These are phyloP conservation scores for Thalassophryne amazonica DNA, from an alignment of 2,797 vertebrate species.

Conservation along the genomic window DNA sequence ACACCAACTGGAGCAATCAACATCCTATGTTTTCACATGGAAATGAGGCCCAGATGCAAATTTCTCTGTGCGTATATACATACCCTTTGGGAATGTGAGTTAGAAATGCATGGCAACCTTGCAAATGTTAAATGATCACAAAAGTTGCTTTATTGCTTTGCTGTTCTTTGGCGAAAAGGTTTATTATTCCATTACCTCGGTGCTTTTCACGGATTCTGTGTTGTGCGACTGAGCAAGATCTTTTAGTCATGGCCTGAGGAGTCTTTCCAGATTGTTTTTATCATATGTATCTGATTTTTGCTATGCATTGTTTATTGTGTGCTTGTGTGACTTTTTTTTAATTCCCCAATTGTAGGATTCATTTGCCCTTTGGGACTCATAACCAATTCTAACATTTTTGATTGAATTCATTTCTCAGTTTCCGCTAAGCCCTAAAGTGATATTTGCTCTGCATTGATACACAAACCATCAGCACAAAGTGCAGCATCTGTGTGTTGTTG, in stretches of 20 bases:
- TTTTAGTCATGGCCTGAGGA: conserved; percentile 41
- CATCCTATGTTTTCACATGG: conserved; percentile 5
- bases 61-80: background rate
- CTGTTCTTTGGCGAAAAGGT: conserved; percentile 13
- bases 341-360: conserved; percentile 25
- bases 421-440: conserved; percentile 49
- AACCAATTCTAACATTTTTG: conserved; percentile 53
- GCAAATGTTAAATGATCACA: conserved; percentile 20
- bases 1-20: conserved; percentile 6
- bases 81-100: background rate
- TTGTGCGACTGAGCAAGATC: conserved; percentile 22
- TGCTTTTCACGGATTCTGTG: conserved; percentile 2
- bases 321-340: conserved; percentile 20
- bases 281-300: conserved; percentile 45
- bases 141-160: conserved; percentile 43
- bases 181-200: conserved; percentile 25
- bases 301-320: conserved; percentile 38
- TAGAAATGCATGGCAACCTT: conserved; percentile 4
- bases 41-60: conserved; percentile 15
- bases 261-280: conserved; percentile 47
- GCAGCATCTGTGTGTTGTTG: conserved; percentile 23
- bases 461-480: conserved; percentile 43
- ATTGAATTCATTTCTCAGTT: conserved; percentile 59
- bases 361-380: conserved; percentile 62
- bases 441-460: conserved; percentile 40